Percentiles rank a stretch among this genome's conserved stretches.
Evolutionary conservation across 1,140 invertebrate genomes (phyloP).

Genomic region (Pogonus chalceus): DNA sequence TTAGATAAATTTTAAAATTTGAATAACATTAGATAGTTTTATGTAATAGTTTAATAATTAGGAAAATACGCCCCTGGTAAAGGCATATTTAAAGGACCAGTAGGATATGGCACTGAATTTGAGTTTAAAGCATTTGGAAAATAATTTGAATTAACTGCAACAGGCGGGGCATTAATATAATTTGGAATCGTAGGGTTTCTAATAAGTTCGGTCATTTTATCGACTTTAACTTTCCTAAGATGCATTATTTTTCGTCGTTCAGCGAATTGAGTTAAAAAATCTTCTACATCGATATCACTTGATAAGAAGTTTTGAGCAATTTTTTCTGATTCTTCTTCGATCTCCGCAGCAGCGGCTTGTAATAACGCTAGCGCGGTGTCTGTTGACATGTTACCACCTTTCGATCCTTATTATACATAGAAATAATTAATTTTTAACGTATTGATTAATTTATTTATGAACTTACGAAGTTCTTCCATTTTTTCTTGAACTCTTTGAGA

Average conservation of each 20-base stretch:
- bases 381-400: constrained; percentile 57
- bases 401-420: constrained; percentile 45
- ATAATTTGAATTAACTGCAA: constrained; percentile 29
- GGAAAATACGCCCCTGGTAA: constrained; percentile 40
- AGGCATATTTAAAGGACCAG: constrained; percentile 46
- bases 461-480: constrained; percentile 53
- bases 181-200: constrained; percentile 30
- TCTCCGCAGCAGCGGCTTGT: constrained; percentile 74
- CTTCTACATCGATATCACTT: constrained; percentile 61
- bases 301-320: constrained; percentile 66
- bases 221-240: constrained; percentile 69
- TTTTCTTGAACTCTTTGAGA: constrained; percentile 59
- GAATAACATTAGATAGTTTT: no score
- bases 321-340: constrained; percentile 79
- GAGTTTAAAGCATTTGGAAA: constrained; percentile 33
- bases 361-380: constrained; percentile 75
- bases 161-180: constrained; percentile 30
- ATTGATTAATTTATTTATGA: background rate
- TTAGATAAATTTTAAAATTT: no score
- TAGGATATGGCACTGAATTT: constrained; percentile 42
- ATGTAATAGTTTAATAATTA: constrained; percentile 20
- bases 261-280: constrained; percentile 69
- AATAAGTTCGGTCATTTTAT: constrained; percentile 75
- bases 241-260: constrained; percentile 66
- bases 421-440: constrained; percentile 7